A percentile compares a stretch with the other conserved stretches of the same genome.
phyloP scores from a whole-genome alignment of 1,140 invertebrate species.

The Asbolus verrucosus region DNA sequence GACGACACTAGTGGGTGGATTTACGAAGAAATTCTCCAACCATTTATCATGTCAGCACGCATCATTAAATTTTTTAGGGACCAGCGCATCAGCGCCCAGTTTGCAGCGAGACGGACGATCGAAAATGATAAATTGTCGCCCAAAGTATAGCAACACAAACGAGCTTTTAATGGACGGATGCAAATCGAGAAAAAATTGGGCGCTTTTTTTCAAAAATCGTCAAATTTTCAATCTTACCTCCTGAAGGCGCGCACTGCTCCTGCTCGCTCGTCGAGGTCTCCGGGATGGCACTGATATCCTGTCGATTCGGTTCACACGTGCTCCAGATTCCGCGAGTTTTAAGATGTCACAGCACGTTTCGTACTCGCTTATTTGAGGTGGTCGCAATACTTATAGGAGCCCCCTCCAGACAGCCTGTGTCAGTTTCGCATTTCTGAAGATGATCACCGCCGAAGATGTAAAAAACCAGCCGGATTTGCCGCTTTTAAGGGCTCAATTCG shows the following conservation, averaged over 20 bases:
- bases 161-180: background rate
- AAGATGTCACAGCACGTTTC: constrained; percentile 49
- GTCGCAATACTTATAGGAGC: constrained; percentile 49
- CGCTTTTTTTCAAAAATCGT: too few relatives aligned
- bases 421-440: constrained; percentile 46
- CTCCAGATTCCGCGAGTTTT: constrained; percentile 47
- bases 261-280: constrained; percentile 40
- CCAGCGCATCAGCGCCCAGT: too few relatives aligned
- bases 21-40: too few relatives aligned
- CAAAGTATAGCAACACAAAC: background rate
- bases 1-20: too few relatives aligned
- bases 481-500: constrained; percentile 3
- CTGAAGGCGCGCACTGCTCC: constrained; percentile 22
- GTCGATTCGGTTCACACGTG: constrained; percentile 35
- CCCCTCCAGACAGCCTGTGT: constrained; percentile 41
- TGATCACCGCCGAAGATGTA: constrained; percentile 36
- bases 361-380: constrained; percentile 45
- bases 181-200: background rate
- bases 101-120: too few relatives aligned
- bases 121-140: too few relatives aligned
- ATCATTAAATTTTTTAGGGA: too few relatives aligned
- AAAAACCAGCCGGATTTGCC: constrained; percentile 25
- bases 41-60: too few relatives aligned
- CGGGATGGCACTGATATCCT: background rate
- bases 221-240: constrained; percentile 7